These are phyloP conservation scores for Pheucticus melanocephalus DNA, from an alignment of 2,113 vertebrate genomes.

Conservation along the genomic window DNA sequence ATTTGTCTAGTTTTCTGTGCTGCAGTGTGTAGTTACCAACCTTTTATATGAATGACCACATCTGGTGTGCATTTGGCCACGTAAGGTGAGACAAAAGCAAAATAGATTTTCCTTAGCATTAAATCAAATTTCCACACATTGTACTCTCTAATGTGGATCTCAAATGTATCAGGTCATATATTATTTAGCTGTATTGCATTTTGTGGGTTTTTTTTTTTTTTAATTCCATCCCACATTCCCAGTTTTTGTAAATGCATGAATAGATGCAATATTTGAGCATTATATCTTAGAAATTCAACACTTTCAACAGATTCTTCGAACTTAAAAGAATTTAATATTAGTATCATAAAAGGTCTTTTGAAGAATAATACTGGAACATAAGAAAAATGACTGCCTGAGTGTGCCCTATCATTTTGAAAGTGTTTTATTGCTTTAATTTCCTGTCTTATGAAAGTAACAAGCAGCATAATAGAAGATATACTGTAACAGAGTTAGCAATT, in stretches of 20 bases:
- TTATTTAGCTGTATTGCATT: conserved; percentile 74
- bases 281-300: conserved; percentile 74
- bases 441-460: conserved; percentile 83
- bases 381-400: conserved; percentile 78
- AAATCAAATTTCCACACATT: conserved; percentile 76
- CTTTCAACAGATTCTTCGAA: conserved; percentile 76
- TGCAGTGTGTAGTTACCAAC: conserved; percentile 51
- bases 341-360: conserved; percentile 79
- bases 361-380: conserved; percentile 77
- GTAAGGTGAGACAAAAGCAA: conserved; percentile 77
- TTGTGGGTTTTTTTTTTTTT: conserved; percentile 28
- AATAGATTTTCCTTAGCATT: conserved; percentile 75
- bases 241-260: conserved; percentile 79
- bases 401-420: conserved; percentile 74
- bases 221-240: conserved; percentile 56
- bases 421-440: conserved; percentile 86
- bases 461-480: conserved; percentile 76
- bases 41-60: conserved; percentile 72
- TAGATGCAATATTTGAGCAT: conserved; percentile 70
- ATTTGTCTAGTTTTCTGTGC: conserved; percentile 53
- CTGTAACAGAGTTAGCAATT: conserved; percentile 75
- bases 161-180: conserved; percentile 73
- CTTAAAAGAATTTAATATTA: conserved; percentile 80
- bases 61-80: conserved; percentile 73
- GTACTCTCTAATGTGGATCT: conserved; percentile 68